Evolutionary conservation across 2,888 invertebrate genomes (phyloP).

Genomic region (Rhagophthalmus giganteus): DNA sequence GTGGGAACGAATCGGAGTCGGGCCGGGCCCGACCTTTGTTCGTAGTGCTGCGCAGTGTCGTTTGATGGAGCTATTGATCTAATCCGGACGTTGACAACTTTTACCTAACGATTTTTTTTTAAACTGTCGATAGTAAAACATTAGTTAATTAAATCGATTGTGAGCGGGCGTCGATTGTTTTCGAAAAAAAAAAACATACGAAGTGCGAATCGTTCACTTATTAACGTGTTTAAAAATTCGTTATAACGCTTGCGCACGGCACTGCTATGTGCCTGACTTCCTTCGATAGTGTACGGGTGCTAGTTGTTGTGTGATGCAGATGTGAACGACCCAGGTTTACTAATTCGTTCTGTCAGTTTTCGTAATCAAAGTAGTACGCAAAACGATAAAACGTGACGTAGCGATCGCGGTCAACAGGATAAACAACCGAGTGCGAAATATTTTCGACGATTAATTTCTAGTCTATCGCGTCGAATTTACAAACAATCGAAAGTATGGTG

Average conservation of each 20-base stretch:
- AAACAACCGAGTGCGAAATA: neutral
- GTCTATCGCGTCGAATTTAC: conserved; percentile 10
- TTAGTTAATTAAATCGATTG: too few relatives aligned
- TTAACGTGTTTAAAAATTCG: neutral
- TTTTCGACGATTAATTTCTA: conserved; percentile 20
- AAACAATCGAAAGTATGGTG: conserved; percentile 34
- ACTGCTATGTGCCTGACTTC: neutral
- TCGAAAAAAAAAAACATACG: too few relatives aligned
- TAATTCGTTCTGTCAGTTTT: conserved; percentile 12
- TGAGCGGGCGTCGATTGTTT: too few relatives aligned
- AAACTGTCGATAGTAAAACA: too few relatives aligned
- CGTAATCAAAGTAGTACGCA: conserved; percentile 12
- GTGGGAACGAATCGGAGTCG: too few relatives aligned
- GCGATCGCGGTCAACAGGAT: neutral
- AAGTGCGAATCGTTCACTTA: neutral
- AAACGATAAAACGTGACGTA: conserved; percentile 1
- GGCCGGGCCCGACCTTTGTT: neutral
- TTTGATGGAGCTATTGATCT: conserved; percentile 3
- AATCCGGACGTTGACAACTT: neutral
- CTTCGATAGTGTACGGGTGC: conserved; percentile 14
- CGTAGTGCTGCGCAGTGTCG: conserved; percentile 1
- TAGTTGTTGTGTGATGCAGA: conserved; percentile 11
- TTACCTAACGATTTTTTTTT: too few relatives aligned
- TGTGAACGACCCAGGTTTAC: conserved; percentile 25
- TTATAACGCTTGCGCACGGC: conserved; percentile 13